Evolutionary conservation across 2,888 invertebrate species (phyloP), one percentile per base, ranked within the genome.

Genomic region (Sylvicola fuscatus): DNA sequence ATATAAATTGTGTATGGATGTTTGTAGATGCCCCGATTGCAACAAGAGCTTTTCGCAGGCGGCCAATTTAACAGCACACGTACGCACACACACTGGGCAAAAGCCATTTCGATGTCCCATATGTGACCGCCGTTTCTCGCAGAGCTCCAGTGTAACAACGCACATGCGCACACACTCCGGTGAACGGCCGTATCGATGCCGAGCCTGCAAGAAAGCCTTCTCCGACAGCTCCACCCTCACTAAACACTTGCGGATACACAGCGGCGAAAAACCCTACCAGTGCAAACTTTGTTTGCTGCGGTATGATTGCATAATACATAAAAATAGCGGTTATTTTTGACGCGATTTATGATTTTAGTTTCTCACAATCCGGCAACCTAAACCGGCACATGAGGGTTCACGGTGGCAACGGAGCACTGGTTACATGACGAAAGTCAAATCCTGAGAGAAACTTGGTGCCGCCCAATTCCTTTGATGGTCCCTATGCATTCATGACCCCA

Each of bases 131-230:
- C 72, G 90, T 47, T 98, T 98, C 60, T 93, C 93, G 39, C 97
- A 98, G 54, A 92, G 92, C 48, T 79, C 79, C 36, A 75, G 75
- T 41, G 92, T 98, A 36, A 98, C 97, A 38, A 97, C 97, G 44
- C 98, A 98, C 66, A 93, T 95, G 90, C 70, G 97, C 52, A 98
- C 97, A n/a, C 97, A 98, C 62, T 90, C 90, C n/a, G 97, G 95
- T n/a, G 95, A 97, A 56, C 68, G 93, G 38, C 97, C 97, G 0
- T 95, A 97, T 58, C 72, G 78, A 44, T 98, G 97, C 62, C 71
- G 86, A 44, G 76, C 90, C 48, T 98, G 98, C 62, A 92, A 90
- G 54, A 98, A 98, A 56, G 92, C 95, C 3, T 98, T 98, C 61
- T 95, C 95, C 3, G 97, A 98, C 60, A 93, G 93, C 50, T 95